These are phyloP conservation scores for Neodontobutis hainanensis DNA, from an alignment of 2,113 vertebrate genomes.

Conservation along the genomic window DNA sequence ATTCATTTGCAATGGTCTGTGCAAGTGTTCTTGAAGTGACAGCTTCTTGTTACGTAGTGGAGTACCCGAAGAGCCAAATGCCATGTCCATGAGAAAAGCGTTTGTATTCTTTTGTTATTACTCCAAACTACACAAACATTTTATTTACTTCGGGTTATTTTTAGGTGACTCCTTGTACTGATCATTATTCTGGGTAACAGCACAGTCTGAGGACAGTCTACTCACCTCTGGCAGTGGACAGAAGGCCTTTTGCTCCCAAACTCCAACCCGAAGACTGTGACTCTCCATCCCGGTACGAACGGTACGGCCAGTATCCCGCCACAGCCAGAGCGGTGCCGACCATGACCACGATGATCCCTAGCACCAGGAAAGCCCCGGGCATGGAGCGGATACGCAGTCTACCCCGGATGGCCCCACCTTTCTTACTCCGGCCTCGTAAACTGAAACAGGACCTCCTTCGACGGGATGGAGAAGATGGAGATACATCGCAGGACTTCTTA, in stretches of 20 bases:
- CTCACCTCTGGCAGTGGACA: conserved; percentile 48
- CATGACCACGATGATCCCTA: conserved; percentile 87
- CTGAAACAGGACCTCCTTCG: conserved; percentile 59
- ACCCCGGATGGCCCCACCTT: conserved; percentile 75
- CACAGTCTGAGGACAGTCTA: too few species aligned
- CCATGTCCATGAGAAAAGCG: too few species aligned
- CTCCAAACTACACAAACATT: too few species aligned
- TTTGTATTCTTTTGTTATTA: too few species aligned
- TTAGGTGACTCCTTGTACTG: too few species aligned
- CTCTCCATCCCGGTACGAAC: conserved; percentile 40
- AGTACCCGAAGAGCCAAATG: too few species aligned
- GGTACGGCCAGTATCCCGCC: conserved; percentile 93
- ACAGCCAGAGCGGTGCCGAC: conserved; percentile 90
- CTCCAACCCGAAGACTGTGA: conserved; percentile 62
- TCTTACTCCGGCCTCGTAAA: conserved; percentile 67
- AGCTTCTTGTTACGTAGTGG: too few species aligned
- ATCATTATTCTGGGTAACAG: too few species aligned
- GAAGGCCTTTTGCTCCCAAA: conserved; percentile 72
- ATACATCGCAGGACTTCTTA: conserved; percentile 32
- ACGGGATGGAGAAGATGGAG: conserved; percentile 37
- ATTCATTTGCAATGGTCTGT: too few species aligned
- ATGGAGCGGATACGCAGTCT: conserved; percentile 90
- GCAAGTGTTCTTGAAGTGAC: too few species aligned
- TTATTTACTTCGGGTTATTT: too few species aligned
- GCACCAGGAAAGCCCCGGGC: conserved; percentile 87